These are phyloP conservation scores for Neoseiulus cucumeris DNA, from an alignment of 1,140 invertebrate genomes.

Conservation along the genomic window DNA sequence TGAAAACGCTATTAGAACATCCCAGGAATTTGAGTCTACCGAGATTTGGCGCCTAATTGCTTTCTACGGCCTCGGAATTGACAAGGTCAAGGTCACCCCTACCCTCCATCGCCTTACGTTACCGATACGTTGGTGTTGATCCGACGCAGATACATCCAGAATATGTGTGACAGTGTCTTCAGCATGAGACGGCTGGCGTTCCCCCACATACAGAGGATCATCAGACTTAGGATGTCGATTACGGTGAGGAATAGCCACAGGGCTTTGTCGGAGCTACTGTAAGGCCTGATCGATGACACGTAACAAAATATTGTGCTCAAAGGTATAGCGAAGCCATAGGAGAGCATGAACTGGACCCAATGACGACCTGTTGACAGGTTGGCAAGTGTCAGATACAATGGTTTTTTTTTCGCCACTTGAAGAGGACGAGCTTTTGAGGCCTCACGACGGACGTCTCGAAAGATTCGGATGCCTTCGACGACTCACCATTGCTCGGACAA, in stretches of 20 bases:
- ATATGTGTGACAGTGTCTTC: not conserved
- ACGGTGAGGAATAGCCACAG: not conserved
- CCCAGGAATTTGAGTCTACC: too few species aligned
- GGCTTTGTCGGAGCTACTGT: not conserved
- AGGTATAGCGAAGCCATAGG: not conserved
- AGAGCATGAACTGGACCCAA: not conserved
- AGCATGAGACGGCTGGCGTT: not conserved
- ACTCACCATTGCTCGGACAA: not conserved
- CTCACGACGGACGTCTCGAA: too few species aligned
- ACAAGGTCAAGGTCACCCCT: too few species aligned
- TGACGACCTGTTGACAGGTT: not conserved
- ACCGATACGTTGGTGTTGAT: not conserved
- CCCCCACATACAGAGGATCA: not conserved
- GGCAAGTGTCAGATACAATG: too few species aligned
- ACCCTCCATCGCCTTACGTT: too few species aligned
- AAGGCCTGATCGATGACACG: not conserved
- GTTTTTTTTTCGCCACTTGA: too few species aligned
- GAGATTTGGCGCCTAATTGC: too few species aligned
- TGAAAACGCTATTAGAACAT: too few species aligned
- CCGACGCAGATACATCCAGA: not conserved
- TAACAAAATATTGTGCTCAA: not conserved
- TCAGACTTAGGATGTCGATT: not conserved
- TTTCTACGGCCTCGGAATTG: too few species aligned
- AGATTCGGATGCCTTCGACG: too few species aligned
- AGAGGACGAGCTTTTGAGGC: too few species aligned